Conservation (phyloP, 2,797 vertebrate genomes). For the Anabas testudineus region DNA sequence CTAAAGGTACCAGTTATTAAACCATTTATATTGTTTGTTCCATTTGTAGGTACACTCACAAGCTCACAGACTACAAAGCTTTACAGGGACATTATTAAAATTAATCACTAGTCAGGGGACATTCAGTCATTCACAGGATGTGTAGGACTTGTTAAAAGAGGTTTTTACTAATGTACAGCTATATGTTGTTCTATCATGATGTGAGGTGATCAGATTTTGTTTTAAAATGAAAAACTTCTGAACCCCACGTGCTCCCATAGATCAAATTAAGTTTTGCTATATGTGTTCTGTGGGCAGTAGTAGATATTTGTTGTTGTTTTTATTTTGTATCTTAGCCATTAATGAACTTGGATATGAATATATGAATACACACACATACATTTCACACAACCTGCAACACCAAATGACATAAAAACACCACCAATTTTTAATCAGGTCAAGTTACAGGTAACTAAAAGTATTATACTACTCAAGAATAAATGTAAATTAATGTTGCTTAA, state of each 20-base stretch:
- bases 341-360: slow-evolving; percentile 1
- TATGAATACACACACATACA: slow-evolving; percentile 16
- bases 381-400: slow-evolving; percentile 17
- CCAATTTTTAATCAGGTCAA: slow-evolving; percentile 8
- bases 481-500: slow-evolving; percentile 17
- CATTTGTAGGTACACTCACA: slow-evolving; percentile 3
- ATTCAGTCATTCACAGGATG: slow-evolving; percentile 40
- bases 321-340: slow-evolving; percentile 6
- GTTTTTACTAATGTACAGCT: slow-evolving; percentile 8
- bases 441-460: slow-evolving; percentile 5
- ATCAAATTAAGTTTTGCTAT: slow-evolving; percentile 3
- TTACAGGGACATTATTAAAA: slow-evolving; percentile 46
- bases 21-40: neutral
- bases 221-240: neutral
- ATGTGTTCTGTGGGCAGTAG: neutral
- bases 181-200: too few species aligned
- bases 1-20: neutral
- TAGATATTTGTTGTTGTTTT: neutral
- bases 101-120: slow-evolving; percentile 54
- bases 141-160: slow-evolving; percentile 12
- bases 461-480: slow-evolving; percentile 17
- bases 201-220: slow-evolving; percentile 2
- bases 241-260: neutral
- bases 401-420: slow-evolving; percentile 16
- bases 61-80: slow-evolving; percentile 10